These are phyloP conservation scores for Eumeta japonica DNA, from an alignment of 1,140 invertebrate species.

Conservation along the genomic window DNA sequence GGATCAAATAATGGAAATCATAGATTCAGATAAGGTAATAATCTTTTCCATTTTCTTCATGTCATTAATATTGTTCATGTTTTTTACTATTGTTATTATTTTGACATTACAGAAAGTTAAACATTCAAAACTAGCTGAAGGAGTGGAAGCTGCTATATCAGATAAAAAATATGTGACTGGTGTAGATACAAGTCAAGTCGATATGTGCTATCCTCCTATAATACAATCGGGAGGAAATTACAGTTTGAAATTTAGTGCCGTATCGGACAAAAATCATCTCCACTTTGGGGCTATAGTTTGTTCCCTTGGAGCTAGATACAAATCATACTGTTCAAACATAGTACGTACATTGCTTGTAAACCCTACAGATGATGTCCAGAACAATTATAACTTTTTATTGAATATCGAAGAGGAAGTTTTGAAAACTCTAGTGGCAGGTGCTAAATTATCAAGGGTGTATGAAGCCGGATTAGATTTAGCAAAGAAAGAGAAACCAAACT, in stretches of 20 bases:
- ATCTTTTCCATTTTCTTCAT: constrained; percentile 7
- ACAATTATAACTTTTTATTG: constrained; percentile 92
- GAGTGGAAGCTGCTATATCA: constrained; percentile 84
- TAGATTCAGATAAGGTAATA: constrained; percentile 90
- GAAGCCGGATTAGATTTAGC: constrained; percentile 79
- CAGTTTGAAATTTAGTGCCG: constrained; percentile 93
- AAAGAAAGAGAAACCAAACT: constrained; percentile 82
- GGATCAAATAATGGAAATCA: constrained; percentile 98
- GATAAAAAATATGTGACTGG: constrained; percentile 94
- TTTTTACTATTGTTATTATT: neutral
- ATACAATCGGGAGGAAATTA: constrained; percentile 98
- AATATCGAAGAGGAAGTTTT: constrained; percentile 91
- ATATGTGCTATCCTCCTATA: constrained; percentile 98
- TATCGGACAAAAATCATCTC: constrained; percentile 89
- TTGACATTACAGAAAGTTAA: constrained; percentile 92
- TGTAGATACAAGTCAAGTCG: constrained; percentile 83
- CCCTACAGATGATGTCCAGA: constrained; percentile 78
- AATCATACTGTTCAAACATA: constrained; percentile 98
- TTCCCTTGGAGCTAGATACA: constrained; percentile 91
- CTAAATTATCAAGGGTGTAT: constrained; percentile 87
- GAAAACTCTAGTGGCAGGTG: constrained; percentile 79
- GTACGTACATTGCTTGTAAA: constrained; percentile 96
- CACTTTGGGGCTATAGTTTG: constrained; percentile 97
- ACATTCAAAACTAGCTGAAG: constrained; percentile 92
- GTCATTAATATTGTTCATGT: constrained; percentile 2